A percentile compares a stretch with the other conserved stretches of the same genome.
Conservation (phyloP, 2,888 invertebrate genomes). For the Eristalis tenax region DNA sequence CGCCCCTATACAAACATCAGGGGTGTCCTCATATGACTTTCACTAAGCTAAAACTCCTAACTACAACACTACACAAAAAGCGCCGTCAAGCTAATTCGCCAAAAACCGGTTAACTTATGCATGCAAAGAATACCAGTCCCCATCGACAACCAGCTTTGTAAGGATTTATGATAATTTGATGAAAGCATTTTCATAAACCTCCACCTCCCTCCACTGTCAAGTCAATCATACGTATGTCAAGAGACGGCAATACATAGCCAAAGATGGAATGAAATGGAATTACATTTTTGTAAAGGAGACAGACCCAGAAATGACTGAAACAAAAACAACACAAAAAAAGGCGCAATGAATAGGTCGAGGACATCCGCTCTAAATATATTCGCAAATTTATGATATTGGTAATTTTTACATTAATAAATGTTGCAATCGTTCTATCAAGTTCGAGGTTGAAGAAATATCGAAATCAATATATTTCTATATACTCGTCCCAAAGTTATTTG, state of each 20-base stretch:
- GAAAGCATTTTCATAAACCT: constrained; percentile 29
- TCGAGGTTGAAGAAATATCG: neutral
- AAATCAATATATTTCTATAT: neutral
- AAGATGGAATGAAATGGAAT: neutral
- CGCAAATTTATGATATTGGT: neutral
- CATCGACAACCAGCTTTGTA: constrained; percentile 25
- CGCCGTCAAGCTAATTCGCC: neutral
- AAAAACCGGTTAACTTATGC: constrained; percentile 30
- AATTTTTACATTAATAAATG: neutral
- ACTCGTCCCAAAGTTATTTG: too few relatives aligned
- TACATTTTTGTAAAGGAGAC: neutral
- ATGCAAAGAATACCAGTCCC: constrained; percentile 8
- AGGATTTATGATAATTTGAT: constrained; percentile 47
- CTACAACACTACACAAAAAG: neutral
- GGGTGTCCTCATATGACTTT: neutral
- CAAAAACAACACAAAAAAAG: neutral
- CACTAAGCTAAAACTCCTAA: neutral
- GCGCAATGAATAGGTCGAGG: neutral
- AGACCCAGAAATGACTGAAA: neutral
- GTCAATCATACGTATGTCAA: constrained; percentile 18
- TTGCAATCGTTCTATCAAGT: neutral
- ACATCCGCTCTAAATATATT: neutral
- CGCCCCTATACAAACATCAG: neutral
- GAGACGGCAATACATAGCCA: neutral
- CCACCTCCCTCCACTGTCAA: constrained; percentile 22